phyloP scores from a whole-genome alignment of 2,113 vertebrate genomes.

The Glareola pratincola region DNA sequence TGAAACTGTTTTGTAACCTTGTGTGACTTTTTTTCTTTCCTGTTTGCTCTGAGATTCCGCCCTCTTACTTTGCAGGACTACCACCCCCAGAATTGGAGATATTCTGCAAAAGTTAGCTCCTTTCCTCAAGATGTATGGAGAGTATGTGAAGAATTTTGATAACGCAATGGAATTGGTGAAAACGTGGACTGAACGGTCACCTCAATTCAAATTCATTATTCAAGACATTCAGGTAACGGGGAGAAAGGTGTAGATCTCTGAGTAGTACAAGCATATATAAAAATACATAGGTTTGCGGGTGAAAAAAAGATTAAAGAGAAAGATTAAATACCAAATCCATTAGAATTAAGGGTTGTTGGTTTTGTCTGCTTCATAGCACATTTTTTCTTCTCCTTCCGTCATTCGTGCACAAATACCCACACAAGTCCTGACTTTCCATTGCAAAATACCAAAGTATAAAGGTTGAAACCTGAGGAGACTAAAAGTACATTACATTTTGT shows the following conservation, averaged over 20 bases:
- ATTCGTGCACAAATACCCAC: neutral
- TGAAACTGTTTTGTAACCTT: neutral
- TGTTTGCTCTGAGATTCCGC: conserved; percentile 21
- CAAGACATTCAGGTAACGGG: conserved; percentile 90
- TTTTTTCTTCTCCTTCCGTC: neutral
- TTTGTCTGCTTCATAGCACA: neutral
- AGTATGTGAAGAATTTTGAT: conserved; percentile 96
- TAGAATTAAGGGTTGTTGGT: neutral
- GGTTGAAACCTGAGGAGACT: neutral
- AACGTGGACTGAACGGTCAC: conserved; percentile 88
- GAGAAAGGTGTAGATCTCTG: neutral
- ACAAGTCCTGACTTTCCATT: neutral
- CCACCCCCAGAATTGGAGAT: conserved; percentile 91
- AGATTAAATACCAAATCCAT: neutral
- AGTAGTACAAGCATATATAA: neutral
- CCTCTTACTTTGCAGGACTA: conserved; percentile 68
- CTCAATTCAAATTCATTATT: conserved; percentile 90
- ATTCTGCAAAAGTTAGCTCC: conserved; percentile 95
- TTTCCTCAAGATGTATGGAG: conserved; percentile 98
- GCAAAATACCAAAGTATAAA: neutral
- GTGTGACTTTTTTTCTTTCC: neutral
- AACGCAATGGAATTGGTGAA: conserved; percentile 95
- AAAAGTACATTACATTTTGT: neutral
- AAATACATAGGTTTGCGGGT: neutral
- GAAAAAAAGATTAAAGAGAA: neutral